These are phyloP conservation scores for Elysia crispata DNA, from an alignment of 2,888 invertebrate species.

Conservation along the genomic window DNA sequence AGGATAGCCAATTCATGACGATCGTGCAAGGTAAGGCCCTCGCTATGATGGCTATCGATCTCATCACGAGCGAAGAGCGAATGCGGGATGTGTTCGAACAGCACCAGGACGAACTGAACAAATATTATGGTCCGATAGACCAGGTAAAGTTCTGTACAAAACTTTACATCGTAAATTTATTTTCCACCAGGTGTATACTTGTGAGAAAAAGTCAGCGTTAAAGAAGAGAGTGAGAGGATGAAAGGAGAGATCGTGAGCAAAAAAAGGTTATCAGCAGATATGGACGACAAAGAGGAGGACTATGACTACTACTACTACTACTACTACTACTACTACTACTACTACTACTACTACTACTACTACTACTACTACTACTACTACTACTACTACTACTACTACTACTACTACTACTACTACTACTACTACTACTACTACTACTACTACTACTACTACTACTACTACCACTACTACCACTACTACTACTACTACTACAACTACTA, in stretches of 20 bases:
- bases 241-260: no score
- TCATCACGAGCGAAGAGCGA: constrained; percentile 34
- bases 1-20: constrained; percentile 44
- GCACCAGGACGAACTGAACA: constrained; percentile 41
- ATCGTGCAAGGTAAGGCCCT: constrained; percentile 45
- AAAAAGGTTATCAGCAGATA: no score
- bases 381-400: background rate
- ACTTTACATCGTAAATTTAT: no score
- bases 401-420: background rate
- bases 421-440: background rate
- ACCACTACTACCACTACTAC: constrained; percentile 2
- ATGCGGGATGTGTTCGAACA: constrained; percentile 43
- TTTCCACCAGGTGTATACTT: no score
- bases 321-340: background rate
- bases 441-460: background rate
- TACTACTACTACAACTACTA: background rate
- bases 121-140: constrained; percentile 24
- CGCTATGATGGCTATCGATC: constrained; percentile 45
- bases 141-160: no score
- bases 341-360: background rate
- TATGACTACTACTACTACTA: background rate
- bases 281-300: background rate
- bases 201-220: no score
- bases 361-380: background rate
- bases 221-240: no score